Evolutionary conservation across 2,888 invertebrate species (phyloP).

Genomic region (Leistus spinibarbis): DNA sequence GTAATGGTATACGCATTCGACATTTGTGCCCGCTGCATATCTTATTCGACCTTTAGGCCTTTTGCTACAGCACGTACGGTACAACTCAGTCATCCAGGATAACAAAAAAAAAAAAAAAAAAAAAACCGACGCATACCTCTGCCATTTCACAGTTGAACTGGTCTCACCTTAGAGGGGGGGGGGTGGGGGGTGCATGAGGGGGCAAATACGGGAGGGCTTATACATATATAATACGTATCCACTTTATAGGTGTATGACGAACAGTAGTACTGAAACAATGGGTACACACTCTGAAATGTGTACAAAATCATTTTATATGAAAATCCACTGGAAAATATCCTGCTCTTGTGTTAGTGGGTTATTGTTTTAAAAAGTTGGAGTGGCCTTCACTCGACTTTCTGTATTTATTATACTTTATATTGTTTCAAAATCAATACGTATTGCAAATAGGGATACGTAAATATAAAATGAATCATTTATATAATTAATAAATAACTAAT

Average conservation of each 20-base stretch:
- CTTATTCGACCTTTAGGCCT: neutral
- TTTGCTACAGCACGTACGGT: neutral
- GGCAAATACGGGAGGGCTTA: neutral
- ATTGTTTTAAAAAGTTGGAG: no score
- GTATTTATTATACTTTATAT: no score
- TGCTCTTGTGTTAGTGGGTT: no score
- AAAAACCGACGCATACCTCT: neutral
- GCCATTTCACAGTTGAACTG: constrained; percentile 16
- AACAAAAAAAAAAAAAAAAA: neutral
- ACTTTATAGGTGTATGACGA: neutral
- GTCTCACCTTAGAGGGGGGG: neutral
- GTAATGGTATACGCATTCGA: neutral
- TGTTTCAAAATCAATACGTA: no score
- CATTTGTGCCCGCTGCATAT: neutral
- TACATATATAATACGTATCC: constrained; percentile 1
- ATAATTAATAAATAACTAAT: no score
- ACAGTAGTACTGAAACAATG: neutral
- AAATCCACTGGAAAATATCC: no score
- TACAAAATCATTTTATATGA: no score
- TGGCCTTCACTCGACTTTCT: no score
- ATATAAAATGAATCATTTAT: no score
- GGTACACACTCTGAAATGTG: neutral
- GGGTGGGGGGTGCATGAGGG: neutral
- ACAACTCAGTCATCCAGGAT: constrained; percentile 4
- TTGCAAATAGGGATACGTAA: no score